Base-by-base conservation (phyloP, 53 echinoderm and acorn worm species). In the Glandiceps talaboti region DNA sequence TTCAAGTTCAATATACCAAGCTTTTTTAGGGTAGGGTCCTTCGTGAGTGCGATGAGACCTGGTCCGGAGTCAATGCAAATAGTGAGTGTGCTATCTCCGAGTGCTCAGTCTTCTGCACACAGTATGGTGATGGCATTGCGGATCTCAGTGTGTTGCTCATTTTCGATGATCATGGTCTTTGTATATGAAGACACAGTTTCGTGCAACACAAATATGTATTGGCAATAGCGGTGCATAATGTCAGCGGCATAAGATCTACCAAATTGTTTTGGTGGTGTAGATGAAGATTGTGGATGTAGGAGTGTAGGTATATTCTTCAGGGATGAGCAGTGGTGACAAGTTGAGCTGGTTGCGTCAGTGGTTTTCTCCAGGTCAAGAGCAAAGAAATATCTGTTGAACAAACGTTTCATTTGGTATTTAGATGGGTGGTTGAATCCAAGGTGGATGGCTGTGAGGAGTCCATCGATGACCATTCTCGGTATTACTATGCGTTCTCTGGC, bases 381-480 rank as follows among this genome's bases (percentile, higher is more conserved):
- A 28, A 28, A 76, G 29, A 76, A 76, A 31, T 76, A 76, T 28
- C 76, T 6, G 76, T 25, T 28, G 31, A 76, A 14, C 14, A 76
- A 31, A 76, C 29, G 76, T 25, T 76, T 76, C 76, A 76, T 76
- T 76, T 76, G 28, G 29, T 76, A 31, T 26, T 76, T 76, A 12
- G 76, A 27, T 12, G 76, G 76, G 25, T 76, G 76, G 31, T 76
- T 1, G 31, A 76, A 76, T 14, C 76, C 30, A 76, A 76, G 76
- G 25, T 76, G 76, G 31, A 76, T 12, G 26, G 76, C 29, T 14
- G 76, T 76, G 29, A 76, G 29, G 31, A 76, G 76, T 30, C 76
- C 76, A 28, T 76, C 76, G 28, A 76, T 76, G 31, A 76, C 76
- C 29, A 30, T 76, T 1, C 76, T 1, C 1, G 76, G 76, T 14